These are phyloP conservation scores for Paracyclopina nana DNA, from an alignment of 1,140 invertebrate genomes.

Conservation along the genomic window DNA sequence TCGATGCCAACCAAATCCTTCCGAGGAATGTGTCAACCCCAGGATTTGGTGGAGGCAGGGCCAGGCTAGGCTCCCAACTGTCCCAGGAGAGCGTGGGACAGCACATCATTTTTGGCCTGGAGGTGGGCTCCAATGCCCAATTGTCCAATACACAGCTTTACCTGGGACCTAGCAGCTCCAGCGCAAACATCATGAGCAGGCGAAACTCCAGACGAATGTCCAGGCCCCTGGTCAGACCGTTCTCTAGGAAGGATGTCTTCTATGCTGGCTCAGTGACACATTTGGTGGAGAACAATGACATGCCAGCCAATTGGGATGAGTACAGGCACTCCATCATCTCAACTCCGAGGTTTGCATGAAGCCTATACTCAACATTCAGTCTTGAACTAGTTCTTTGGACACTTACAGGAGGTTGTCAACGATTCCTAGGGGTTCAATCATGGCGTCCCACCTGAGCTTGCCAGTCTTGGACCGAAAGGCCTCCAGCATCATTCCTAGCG, in stretches of 20 bases:
- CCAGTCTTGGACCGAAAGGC: not conserved
- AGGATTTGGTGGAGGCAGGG: not conserved
- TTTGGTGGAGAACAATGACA: constrained; percentile 33
- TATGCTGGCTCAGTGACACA: constrained; percentile 84
- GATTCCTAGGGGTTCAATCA: not conserved
- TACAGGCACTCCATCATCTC: not conserved
- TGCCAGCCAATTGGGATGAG: not conserved
- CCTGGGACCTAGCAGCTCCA: too few relatives aligned
- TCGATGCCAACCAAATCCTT: too few relatives aligned
- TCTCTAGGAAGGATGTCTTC: constrained; percentile 93
- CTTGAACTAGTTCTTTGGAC: too few relatives aligned
- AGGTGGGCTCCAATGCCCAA: too few relatives aligned
- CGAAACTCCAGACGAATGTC: too few relatives aligned
- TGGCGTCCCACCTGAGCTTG: not conserved
- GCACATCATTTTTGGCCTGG: not conserved
- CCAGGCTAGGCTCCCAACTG: not conserved
- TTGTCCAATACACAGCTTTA: too few relatives aligned
- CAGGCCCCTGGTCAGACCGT: constrained; percentile 37
- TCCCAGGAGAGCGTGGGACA: not conserved
- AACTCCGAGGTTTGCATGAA: not conserved
- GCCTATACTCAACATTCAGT: too few relatives aligned
- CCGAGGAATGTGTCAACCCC: constrained; percentile 1
- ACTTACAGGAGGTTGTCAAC: too few relatives aligned
- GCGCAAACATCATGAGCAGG: too few relatives aligned
- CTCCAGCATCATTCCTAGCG: too few relatives aligned